These are phyloP conservation scores for Ophioninae sp. DNA, from an alignment of 2,888 invertebrate species.

Conservation along the genomic window DNA sequence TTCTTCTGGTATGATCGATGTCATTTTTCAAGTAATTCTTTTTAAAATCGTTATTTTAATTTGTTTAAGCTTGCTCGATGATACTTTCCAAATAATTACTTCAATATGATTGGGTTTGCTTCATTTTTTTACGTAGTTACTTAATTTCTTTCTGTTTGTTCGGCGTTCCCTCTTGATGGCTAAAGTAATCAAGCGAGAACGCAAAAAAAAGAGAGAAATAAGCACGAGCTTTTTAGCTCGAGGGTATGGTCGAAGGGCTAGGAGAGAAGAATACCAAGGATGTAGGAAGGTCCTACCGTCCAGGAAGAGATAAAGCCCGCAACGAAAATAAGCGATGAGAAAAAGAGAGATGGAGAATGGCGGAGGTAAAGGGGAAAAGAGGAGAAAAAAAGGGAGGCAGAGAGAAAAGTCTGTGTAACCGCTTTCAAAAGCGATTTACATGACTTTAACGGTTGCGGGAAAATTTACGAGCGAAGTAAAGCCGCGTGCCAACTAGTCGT, in stretches of 20 bases:
- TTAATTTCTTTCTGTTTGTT: no score
- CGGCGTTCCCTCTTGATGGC: neutral
- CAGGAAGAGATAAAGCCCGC: constrained; percentile 4
- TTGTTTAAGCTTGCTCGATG: no score
- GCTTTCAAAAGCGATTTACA: constrained; percentile 74
- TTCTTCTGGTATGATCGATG: no score
- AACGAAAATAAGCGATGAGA: constrained; percentile 47
- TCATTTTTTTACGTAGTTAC: no score
- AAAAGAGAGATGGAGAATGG: constrained; percentile 18
- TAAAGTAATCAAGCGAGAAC: no score
- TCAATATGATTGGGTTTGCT: no score
- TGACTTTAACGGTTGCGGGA: constrained; percentile 74
- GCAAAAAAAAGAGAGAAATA: no score
- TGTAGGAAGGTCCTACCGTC: neutral
- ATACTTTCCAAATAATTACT: no score
- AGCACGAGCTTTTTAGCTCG: neutral
- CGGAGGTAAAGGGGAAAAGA: constrained; percentile 44
- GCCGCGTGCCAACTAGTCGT: constrained; percentile 73
- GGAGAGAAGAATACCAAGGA: neutral
- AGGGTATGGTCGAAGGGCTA: neutral
- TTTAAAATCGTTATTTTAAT: no score
- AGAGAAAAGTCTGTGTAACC: constrained; percentile 53
- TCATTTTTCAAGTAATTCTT: no score
- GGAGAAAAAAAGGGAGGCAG: constrained; percentile 49
- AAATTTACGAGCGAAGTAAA: constrained; percentile 73